Conservation (phyloP, 64 coral and sea anemone species). For the Trachythela sp. region DNA sequence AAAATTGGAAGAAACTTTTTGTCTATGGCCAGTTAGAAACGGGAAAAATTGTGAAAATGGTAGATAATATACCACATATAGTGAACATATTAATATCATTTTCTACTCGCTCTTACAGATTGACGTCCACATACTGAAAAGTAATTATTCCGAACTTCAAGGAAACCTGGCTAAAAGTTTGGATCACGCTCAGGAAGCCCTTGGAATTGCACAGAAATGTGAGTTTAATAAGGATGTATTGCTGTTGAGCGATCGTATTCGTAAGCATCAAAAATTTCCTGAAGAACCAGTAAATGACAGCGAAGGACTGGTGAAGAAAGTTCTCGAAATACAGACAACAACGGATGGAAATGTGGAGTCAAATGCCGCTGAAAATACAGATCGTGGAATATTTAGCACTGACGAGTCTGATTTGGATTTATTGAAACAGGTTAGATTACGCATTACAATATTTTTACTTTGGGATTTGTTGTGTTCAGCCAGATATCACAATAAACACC, state of each 20-base stretch:
- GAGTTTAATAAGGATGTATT: background rate
- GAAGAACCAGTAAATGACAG: background rate
- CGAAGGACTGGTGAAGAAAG: background rate
- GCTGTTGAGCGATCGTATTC: background rate
- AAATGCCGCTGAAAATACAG: background rate
- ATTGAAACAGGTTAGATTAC: too few relatives aligned
- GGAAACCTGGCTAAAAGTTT: background rate
- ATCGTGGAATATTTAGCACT: background rate
- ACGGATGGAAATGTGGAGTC: background rate
- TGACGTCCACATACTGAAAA: background rate
- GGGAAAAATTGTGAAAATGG: too few relatives aligned
- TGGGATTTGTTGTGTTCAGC: too few relatives aligned
- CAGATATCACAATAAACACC: too few relatives aligned
- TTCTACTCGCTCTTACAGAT: background rate
- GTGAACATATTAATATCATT: background rate
- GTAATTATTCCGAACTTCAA: background rate
- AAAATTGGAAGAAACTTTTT: too few relatives aligned
- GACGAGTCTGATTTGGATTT: background rate
- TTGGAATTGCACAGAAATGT: background rate
- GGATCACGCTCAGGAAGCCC: background rate
- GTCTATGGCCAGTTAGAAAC: too few relatives aligned
- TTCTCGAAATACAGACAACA: background rate
- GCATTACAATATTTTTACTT: too few relatives aligned
- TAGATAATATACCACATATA: too few relatives aligned
- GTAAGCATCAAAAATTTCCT: background rate